phyloP scores from a whole-genome alignment of 2,113 vertebrate genomes.

The Cardinalis cardinalis region DNA sequence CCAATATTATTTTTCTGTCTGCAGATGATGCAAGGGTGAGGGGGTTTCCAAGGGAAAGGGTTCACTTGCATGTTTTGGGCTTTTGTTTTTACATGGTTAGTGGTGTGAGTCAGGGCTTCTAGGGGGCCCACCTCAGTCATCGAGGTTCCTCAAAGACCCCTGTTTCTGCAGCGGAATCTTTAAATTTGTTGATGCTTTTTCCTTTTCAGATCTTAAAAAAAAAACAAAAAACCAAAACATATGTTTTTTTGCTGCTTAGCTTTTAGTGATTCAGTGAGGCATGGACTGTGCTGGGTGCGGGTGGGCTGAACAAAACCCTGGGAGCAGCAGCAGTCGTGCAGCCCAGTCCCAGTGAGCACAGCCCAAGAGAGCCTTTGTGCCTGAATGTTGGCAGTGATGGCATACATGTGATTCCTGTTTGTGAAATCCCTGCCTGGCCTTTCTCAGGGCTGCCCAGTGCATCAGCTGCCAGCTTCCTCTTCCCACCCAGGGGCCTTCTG shows the following conservation, averaged over 20 bases:
- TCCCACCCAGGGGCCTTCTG: background rate
- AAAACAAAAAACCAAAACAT: background rate
- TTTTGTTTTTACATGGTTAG: background rate
- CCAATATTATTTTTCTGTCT: background rate
- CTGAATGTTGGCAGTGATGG: background rate
- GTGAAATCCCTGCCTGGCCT: background rate
- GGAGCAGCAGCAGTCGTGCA: background rate
- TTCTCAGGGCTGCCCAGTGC: background rate
- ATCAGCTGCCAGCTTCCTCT: background rate
- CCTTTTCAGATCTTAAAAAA: background rate
- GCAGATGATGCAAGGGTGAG: background rate
- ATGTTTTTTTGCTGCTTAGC: background rate
- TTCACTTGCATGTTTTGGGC: background rate
- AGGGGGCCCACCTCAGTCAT: background rate
- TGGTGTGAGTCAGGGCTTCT: background rate
- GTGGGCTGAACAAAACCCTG: background rate
- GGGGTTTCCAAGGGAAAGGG: background rate
- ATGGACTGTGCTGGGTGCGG: rapidly evolving
- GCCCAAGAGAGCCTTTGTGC: background rate
- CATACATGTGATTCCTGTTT: rapidly evolving
- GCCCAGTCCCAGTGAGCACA: rapidly evolving
- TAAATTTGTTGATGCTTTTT: background rate
- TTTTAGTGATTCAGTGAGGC: background rate
- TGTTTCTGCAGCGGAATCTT: background rate
- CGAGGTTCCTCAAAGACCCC: background rate